Base-by-base conservation (phyloP, 2,113 vertebrate species). In the Nestor notabilis region DNA sequence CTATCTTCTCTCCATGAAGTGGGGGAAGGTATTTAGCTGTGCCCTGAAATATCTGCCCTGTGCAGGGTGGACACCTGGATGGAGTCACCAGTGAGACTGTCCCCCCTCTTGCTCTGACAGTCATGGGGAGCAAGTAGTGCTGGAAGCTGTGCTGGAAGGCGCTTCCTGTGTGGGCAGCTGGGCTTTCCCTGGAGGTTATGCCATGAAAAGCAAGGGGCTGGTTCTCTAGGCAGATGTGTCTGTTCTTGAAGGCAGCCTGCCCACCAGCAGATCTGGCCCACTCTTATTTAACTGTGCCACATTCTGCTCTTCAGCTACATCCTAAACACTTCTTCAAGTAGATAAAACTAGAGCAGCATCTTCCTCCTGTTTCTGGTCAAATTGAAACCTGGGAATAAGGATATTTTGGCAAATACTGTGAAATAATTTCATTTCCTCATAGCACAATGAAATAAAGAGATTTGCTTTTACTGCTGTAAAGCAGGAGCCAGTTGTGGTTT, bases 61-160 rank as follows among this genome's bases (percentile, higher is more conserved):
- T 3, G 2, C 46, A 70, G 47, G 31, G 33, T 53, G 23, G 33
- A 9, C 10, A 5, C 7, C 3, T 53, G 43, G 44, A 71, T 41
- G 28, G 29, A 56, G 35, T 61, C 27, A 74, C 24, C 8, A 20
- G 41, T 0, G 0, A 60, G 39, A 25, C 21, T 5, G 0, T 64
- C 23, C 39, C 44, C 1, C 1, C 44, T 46, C 39, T 60, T 35
- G 27, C 16, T 88, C 4, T 33, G 46, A 50, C 28, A 31, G 50
- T 21, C 44, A 44, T 5, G 12, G 14, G 33, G 27, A 60, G 20
- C 0, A 1, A 69, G 20, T 25, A 66, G 33, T 1, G 2, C 52
- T 47, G 58, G 46, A 66, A 78, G 21, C 20, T 83, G 44, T n/a
- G 29, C 35, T 83, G 64, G 49, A 43, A 78, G 50, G 29, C 52